phyloP scores from a whole-genome alignment of 2,113 vertebrate species.

The Corythoichthys haematopterus region DNA sequence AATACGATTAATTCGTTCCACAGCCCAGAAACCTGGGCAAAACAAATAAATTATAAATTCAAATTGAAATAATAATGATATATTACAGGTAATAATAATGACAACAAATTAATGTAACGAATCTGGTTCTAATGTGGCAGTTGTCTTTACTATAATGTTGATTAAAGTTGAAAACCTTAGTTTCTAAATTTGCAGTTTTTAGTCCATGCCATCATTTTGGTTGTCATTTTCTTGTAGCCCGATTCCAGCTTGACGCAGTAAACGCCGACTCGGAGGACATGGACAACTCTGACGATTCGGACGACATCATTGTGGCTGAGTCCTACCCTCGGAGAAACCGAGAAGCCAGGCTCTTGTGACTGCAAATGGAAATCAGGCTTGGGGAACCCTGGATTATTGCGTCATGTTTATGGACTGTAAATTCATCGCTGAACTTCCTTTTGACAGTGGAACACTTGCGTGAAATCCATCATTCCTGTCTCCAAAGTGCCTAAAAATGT shows the following conservation, averaged over 20 bases:
- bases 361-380: background rate
- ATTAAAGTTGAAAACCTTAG: too few species aligned
- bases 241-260: slow-evolving; percentile 2
- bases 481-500: background rate
- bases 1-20: too few species aligned
- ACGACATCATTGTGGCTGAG: slow-evolving; percentile 76
- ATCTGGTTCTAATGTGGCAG: too few species aligned
- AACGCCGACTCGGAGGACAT: slow-evolving; percentile 62
- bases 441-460: background rate
- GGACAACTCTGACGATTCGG: slow-evolving; percentile 84
- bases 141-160: too few species aligned
- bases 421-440: background rate
- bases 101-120: too few species aligned
- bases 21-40: too few species aligned
- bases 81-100: too few species aligned
- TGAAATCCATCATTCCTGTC: background rate
- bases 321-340: slow-evolving; percentile 65
- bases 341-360: slow-evolving; percentile 50
- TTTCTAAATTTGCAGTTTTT: too few species aligned
- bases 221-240: slow-evolving; percentile 41
- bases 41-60: too few species aligned
- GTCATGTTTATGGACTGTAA: background rate
- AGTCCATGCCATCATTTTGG: background rate
- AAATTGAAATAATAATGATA: too few species aligned
- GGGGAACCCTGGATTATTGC: background rate